A percentile compares a stretch with the other conserved stretches of the same genome.
phyloP scores from a whole-genome alignment of 2,113 vertebrate species.

The Saguinus midas region DNA sequence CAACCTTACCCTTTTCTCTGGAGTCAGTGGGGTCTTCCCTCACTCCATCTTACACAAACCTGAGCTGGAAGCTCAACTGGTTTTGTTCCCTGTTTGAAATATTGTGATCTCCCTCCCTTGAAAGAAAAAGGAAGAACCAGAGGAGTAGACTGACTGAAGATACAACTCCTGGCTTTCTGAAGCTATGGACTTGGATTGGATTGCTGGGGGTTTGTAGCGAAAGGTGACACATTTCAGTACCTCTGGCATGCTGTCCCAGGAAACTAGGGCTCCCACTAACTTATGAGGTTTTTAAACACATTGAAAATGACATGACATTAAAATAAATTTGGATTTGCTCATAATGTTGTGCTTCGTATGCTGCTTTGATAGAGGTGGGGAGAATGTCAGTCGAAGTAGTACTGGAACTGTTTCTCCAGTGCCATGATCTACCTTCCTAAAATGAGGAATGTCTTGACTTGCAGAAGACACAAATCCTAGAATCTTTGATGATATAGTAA shows the following conservation, averaged over 20 bases:
- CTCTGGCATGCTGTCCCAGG: slow-evolving; percentile 70
- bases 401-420: not conserved
- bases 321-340: slow-evolving; percentile 78
- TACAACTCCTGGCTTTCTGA: slow-evolving; percentile 68
- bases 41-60: slow-evolving; percentile 24
- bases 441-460: not conserved
- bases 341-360: slow-evolving; percentile 54
- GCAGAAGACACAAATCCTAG: not conserved
- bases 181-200: slow-evolving; percentile 72
- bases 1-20: slow-evolving; percentile 31
- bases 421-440: not conserved
- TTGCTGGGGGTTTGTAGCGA: slow-evolving; percentile 62
- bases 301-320: slow-evolving; percentile 69
- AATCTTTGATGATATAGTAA: not conserved
- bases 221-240: slow-evolving; percentile 40
- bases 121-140: slow-evolving; percentile 67
- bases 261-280: slow-evolving; percentile 66
- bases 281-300: slow-evolving; percentile 74
- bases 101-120: slow-evolving; percentile 50
- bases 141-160: slow-evolving; percentile 66
- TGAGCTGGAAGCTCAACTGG: slow-evolving; percentile 56
- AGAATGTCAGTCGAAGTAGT: not conserved
- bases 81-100: slow-evolving; percentile 62
- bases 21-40: slow-evolving; percentile 28
- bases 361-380: not conserved